phyloP scores from a whole-genome alignment of 2,797 vertebrate genomes.

The Tauraco hartlaubi region DNA sequence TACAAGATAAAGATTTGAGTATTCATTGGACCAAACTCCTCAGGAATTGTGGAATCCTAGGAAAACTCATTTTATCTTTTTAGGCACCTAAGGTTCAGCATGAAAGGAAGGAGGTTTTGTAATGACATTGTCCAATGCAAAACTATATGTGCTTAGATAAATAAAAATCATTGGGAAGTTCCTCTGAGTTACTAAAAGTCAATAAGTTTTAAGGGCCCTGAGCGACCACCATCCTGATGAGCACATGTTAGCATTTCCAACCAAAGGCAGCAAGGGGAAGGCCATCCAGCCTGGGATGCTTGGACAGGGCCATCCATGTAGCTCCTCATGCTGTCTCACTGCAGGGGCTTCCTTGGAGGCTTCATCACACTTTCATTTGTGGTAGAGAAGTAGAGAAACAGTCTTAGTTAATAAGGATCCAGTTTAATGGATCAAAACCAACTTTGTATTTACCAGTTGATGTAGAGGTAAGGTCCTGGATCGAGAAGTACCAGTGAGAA shows the following conservation, averaged over 20 bases:
- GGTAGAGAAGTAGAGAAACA: not conserved
- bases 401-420: rapidly evolving
- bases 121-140: not conserved
- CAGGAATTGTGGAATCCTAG: not conserved
- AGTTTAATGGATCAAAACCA: not conserved
- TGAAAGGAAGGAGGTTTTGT: not conserved
- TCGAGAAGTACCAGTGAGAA: not conserved
- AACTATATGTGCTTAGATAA: rapidly evolving
- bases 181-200: not conserved
- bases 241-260: rapidly evolving
- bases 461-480: not conserved
- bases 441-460: rapidly evolving
- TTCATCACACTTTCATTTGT: not conserved
- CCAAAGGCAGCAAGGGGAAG: not conserved
- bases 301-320: not conserved
- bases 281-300: rapidly evolving
- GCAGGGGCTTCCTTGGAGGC: not conserved
- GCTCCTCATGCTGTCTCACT: rapidly evolving
- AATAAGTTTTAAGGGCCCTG: not conserved
- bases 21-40: not conserved
- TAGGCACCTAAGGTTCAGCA: not conserved
- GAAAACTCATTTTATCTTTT: not conserved
- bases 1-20: not conserved
- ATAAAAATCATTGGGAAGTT: not conserved
- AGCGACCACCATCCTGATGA: rapidly evolving